phyloP scores from a whole-genome alignment of 53 echinoderm and acorn worm genomes.

The Zoroaster sp. region DNA sequence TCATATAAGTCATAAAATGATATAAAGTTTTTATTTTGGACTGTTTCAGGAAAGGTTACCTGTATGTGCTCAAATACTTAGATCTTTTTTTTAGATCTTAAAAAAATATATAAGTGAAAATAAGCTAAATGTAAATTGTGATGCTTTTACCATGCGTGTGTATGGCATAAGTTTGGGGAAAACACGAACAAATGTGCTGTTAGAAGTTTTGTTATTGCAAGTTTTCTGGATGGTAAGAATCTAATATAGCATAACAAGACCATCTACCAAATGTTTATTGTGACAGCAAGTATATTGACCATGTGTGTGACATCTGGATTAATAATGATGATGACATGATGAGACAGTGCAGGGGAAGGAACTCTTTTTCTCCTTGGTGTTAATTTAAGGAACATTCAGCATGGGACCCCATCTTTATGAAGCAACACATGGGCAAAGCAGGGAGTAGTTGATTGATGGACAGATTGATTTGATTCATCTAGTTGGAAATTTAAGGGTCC shows the following conservation, averaged over 20 bases:
- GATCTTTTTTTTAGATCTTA: too few species aligned
- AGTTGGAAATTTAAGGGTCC: background rate
- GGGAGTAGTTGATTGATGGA: background rate
- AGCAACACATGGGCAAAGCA: background rate
- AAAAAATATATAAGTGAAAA: too few species aligned
- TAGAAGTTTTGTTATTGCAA: background rate
- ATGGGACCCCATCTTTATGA: background rate
- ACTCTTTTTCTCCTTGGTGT: background rate
- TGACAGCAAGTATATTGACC: too few species aligned
- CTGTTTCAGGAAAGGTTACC: too few species aligned
- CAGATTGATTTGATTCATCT: background rate
- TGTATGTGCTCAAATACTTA: too few species aligned
- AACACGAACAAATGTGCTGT: background rate
- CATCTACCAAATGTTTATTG: too few species aligned
- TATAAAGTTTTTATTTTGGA: too few species aligned
- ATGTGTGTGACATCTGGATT: too few species aligned
- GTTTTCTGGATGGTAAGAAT: background rate
- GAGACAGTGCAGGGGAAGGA: background rate
- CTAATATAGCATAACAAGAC: background rate
- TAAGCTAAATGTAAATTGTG: background rate
- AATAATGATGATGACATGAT: background rate
- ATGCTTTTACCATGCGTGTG: background rate
- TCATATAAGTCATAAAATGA: too few species aligned
- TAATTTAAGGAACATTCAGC: background rate
- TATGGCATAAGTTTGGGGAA: background rate